These are phyloP conservation scores for Choristoneura rosaceana DNA, from an alignment of 2,888 invertebrate species.

Conservation along the genomic window DNA sequence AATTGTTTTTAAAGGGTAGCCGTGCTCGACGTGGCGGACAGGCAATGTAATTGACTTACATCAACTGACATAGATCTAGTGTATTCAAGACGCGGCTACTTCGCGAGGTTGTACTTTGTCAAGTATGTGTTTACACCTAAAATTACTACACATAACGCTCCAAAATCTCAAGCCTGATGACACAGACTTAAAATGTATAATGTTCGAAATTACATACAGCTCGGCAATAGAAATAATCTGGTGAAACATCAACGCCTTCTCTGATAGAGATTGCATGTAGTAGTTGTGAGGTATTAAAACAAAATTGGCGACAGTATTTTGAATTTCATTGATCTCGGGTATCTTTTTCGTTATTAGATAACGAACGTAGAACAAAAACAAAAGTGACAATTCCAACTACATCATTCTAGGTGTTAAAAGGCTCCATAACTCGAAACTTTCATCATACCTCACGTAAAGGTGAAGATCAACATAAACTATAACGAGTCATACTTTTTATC, in stretches of 20 bases:
- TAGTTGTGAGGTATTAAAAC: too few relatives aligned
- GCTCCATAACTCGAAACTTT: not conserved
- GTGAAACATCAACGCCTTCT: too few relatives aligned
- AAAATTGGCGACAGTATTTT: too few relatives aligned
- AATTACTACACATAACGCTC: not conserved
- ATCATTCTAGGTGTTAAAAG: not conserved
- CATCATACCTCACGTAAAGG: too few relatives aligned
- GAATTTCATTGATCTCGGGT: too few relatives aligned
- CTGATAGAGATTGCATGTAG: too few relatives aligned
- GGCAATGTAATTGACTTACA: not conserved
- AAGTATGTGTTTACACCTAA: not conserved
- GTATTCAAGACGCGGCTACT: too few relatives aligned
- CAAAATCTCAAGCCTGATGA: not conserved
- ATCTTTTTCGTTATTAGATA: too few relatives aligned
- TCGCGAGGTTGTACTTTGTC: too few relatives aligned
- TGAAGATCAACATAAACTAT: not conserved
- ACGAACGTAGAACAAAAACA: too few relatives aligned
- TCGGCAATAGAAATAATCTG: not conserved
- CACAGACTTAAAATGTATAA: not conserved
- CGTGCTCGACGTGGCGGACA: too few relatives aligned
- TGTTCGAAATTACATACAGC: not conserved
- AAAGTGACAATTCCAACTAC: not conserved
- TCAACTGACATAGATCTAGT: too few relatives aligned
- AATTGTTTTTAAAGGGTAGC: not conserved
- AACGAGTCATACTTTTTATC: slow-evolving; percentile 29